Base-by-base conservation (phyloP, 2,888 invertebrate species). In the Eilema sororculum region DNA sequence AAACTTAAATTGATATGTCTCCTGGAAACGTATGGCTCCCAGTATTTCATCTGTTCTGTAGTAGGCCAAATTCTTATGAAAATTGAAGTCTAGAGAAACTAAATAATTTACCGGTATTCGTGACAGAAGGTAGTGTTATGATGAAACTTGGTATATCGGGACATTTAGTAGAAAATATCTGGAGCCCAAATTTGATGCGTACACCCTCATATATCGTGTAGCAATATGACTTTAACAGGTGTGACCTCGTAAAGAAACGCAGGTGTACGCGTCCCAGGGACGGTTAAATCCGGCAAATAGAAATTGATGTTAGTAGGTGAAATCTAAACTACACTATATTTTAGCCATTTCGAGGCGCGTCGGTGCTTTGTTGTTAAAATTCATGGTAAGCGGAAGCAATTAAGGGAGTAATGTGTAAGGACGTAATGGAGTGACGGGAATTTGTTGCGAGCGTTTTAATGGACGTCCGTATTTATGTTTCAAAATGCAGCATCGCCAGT, bases 331-430 rank as follows among this genome's bases (percentile, higher is more conserved):
- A 89, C 90, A 90, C 87, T 89, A 90, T 90, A 91, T 91, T 90
- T 91, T 86, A 90, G 87, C 90, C 89, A 90, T 91, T 93, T 90
- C 86, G 90, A 85, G 90, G 89, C 84, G 86, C 86, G 85, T 88
- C 86, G 84, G 85, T 89, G 90, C 90, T 92, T 91, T 93, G 91
- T 91, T 91, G 92, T 91, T 91, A 90, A 92, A 93, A 93, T 92
- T 93, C 91, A 90, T 89, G 89, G 90, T 92, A 91, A 93, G 88
- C 91, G 93, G 91, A 92, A 93, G 91, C 91, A 94, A 93, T 94
- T 93, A 93, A 89, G 90, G 86, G 87, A 87, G 90, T 91, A 91
- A 93, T 91, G 90, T 93, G 89, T 91, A 93, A 92, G 90, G 89
- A 91, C 90, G 91, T 92, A 92, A 92, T 92, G 89, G 90, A 92